Conservation (phyloP, 2,113 vertebrate species). For the Vireo altiloquus region DNA sequence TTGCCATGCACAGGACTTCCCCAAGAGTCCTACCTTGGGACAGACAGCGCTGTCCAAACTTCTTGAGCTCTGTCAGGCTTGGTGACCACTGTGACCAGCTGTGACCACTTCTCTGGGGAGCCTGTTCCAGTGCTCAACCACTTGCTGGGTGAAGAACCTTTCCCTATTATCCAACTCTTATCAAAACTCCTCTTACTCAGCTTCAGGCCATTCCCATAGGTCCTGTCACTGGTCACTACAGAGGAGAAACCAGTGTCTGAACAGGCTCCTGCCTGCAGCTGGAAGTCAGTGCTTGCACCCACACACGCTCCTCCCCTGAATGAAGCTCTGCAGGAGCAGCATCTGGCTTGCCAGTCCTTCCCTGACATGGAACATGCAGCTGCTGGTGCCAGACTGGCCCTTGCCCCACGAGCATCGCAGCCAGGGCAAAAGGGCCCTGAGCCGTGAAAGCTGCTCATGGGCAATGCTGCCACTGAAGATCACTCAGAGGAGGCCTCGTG, state of each 20-base stretch:
- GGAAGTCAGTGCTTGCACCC: not conserved
- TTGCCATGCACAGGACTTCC: not conserved
- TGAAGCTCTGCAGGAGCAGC: fast-evolving
- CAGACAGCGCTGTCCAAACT: not conserved
- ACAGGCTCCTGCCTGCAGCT: not conserved
- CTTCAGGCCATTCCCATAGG: not conserved
- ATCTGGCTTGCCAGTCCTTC: not conserved
- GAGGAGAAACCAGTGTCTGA: not conserved
- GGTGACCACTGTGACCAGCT: not conserved
- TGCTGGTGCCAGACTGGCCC: not conserved
- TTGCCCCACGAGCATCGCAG: fast-evolving
- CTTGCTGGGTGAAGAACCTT: not conserved
- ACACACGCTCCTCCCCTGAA: fast-evolving
- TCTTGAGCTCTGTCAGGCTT: not conserved
- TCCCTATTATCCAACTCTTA: not conserved
- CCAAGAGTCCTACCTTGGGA: no score
- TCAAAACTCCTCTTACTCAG: not conserved
- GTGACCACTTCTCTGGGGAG: not conserved
- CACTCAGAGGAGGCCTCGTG: not conserved
- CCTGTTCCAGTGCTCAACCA: not conserved
- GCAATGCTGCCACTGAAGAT: not conserved
- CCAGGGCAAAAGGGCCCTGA: not conserved
- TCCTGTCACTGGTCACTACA: not conserved
- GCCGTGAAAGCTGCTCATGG: fast-evolving
- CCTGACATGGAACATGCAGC: fast-evolving